Evolutionary conservation across 2,113 vertebrate genomes (phyloP).

Genomic region (Leucoraja erinaceus): DNA sequence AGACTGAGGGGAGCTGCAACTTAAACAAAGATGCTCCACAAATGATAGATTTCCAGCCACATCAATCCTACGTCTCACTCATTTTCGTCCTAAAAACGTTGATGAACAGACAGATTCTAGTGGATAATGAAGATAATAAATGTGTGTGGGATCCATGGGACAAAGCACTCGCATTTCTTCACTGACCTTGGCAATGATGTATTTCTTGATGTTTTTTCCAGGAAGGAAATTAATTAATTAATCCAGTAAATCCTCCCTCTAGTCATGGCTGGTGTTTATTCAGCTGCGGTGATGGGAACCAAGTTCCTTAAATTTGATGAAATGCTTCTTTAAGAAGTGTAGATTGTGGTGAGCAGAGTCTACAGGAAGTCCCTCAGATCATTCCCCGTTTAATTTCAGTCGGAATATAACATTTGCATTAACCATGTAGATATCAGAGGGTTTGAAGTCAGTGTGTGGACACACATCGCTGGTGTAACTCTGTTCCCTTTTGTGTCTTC

Average conservation of each 20-base stretch:
- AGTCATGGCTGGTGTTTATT: background rate
- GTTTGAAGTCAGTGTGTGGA: background rate
- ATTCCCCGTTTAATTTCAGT: background rate
- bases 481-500: too few species aligned
- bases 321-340: background rate
- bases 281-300: background rate
- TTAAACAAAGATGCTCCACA: background rate
- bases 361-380: background rate
- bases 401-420: background rate
- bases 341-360: background rate
- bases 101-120: background rate
- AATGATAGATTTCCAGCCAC: background rate
- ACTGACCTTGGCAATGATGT: slow-evolving; percentile 27
- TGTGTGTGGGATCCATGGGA: slow-evolving; percentile 18
- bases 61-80: background rate
- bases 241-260: background rate
- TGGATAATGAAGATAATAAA: background rate
- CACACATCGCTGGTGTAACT: too few species aligned
- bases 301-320: background rate
- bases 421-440: background rate
- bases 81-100: background rate
- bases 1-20: background rate
- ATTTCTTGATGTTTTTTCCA: slow-evolving; percentile 29
- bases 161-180: background rate
- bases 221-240: slow-evolving; percentile 26